Evolutionary conservation across 2,797 vertebrate genomes (phyloP).

Genomic region (Scolopax bukidnonensis): DNA sequence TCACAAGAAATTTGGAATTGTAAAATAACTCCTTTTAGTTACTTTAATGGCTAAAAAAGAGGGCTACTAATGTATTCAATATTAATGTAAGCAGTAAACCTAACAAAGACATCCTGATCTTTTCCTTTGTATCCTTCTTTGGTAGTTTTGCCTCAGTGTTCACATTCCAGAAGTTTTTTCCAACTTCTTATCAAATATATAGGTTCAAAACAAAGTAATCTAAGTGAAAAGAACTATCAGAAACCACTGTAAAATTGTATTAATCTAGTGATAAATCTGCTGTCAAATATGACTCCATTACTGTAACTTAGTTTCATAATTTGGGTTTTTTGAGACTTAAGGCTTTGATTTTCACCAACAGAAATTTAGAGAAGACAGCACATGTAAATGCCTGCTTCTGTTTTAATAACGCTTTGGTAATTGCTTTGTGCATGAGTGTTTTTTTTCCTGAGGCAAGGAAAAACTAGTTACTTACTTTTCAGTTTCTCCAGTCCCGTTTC

Average conservation of each 20-base stretch:
- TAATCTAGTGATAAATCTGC: background rate
- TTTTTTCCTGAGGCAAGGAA: background rate
- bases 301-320: background rate
- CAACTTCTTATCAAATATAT: background rate
- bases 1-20: background rate
- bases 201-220: background rate
- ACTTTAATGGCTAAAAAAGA: background rate
- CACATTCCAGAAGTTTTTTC: background rate
- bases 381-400: background rate
- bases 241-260: background rate
- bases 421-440: background rate
- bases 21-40: background rate
- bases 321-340: slow-evolving; percentile 67
- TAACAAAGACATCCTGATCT: background rate
- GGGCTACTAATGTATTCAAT: background rate
- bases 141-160: background rate
- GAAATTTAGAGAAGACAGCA: slow-evolving; percentile 1
- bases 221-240: background rate
- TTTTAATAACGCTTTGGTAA: background rate
- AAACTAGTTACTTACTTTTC: background rate
- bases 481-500: background rate
- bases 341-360: slow-evolving; percentile 78
- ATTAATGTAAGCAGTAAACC: background rate
- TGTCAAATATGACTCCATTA: background rate
- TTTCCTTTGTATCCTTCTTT: background rate